phyloP scores from a whole-genome alignment of 2,113 vertebrate species.

The Charina bottae region DNA sequence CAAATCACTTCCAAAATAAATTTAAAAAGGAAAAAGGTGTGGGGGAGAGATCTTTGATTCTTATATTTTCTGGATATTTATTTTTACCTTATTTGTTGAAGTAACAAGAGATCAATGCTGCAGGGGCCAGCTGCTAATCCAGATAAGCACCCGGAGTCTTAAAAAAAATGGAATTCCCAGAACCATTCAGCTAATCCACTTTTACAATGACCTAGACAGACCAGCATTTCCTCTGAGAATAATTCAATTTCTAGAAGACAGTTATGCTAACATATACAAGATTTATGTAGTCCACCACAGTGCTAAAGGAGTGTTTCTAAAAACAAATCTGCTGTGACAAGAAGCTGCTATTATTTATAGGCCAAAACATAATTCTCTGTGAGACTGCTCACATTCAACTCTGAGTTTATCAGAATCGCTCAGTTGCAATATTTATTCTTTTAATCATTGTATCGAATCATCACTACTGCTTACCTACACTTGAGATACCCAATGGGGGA shows the following conservation, averaged over 20 bases:
- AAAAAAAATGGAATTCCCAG: constrained; percentile 30
- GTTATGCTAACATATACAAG: constrained; percentile 48
- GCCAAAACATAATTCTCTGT: constrained; percentile 40
- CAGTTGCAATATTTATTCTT: constrained; percentile 48
- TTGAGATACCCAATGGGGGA: not conserved
- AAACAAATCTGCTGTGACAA: constrained; percentile 56
- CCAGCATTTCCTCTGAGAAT: constrained; percentile 47
- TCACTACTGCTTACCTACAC: constrained; percentile 1
- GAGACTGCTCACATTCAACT: constrained; percentile 25
- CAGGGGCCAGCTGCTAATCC: constrained; percentile 4
- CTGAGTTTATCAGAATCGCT: constrained; percentile 51
- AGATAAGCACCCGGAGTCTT: constrained; percentile 27
- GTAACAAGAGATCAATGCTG: constrained; percentile 4
- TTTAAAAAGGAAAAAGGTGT: no score
- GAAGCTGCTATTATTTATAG: constrained; percentile 51
- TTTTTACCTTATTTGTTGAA: not conserved
- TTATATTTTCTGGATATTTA: constrained; percentile 1
- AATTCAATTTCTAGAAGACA: constrained; percentile 44
- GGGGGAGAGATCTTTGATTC: not conserved
- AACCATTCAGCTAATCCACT: constrained; percentile 35
- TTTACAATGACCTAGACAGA: constrained; percentile 46
- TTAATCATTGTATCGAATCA: constrained; percentile 52
- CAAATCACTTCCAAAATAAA: not conserved
- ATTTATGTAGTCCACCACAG: constrained; percentile 43
- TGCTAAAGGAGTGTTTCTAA: constrained; percentile 50